Conservation (phyloP, 2,797 vertebrate genomes). For the Spea hammondii region DNA sequence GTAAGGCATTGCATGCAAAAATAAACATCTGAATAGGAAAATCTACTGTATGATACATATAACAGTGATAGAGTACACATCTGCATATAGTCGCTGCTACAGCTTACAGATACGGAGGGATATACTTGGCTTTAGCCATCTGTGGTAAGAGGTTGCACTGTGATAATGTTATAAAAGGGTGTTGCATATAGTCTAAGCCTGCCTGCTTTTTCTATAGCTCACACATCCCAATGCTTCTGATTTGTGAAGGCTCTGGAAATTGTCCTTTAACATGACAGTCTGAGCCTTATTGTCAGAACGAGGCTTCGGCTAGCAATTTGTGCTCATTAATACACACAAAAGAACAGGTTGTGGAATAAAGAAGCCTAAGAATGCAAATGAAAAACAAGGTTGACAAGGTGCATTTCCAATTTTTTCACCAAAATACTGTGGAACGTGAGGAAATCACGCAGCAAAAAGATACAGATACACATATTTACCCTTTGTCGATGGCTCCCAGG, state of each 20-base stretch:
- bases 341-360: slow-evolving; percentile 17
- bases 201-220: slow-evolving; percentile 3
- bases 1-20: too few relatives aligned
- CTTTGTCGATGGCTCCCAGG: slow-evolving; percentile 6
- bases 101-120: too few relatives aligned
- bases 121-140: too few relatives aligned
- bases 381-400: slow-evolving; percentile 3
- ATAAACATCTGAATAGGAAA: too few relatives aligned
- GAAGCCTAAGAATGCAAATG: background rate
- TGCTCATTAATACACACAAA: slow-evolving; percentile 17
- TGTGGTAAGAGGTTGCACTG: background rate
- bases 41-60: too few relatives aligned
- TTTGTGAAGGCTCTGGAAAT: slow-evolving; percentile 12
- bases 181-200: slow-evolving; percentile 21
- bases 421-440: background rate
- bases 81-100: too few relatives aligned
- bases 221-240: slow-evolving; percentile 1
- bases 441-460: background rate
- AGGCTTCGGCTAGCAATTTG: slow-evolving; percentile 2
- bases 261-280: slow-evolving; percentile 19
- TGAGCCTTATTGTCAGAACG: background rate
- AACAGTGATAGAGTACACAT: too few relatives aligned
- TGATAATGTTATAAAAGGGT: background rate
- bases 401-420: background rate
- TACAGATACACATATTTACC: slow-evolving; percentile 26